Evolutionary conservation across 2,888 invertebrate genomes (phyloP).

Genomic region (Synanthedon tipuliformis): DNA sequence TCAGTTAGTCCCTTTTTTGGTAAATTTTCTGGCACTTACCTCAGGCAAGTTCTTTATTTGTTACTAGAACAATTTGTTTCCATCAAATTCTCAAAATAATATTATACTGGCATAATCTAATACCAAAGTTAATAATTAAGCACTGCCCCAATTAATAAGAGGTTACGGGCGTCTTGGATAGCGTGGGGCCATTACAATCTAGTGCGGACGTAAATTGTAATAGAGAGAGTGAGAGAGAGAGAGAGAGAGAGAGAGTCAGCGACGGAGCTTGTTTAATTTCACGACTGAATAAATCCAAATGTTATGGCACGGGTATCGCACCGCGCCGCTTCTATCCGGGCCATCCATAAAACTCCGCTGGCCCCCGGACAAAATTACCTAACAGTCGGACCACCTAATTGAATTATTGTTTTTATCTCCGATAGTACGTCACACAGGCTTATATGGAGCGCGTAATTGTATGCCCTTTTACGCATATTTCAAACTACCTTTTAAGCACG

Average conservation of each 20-base stretch:
- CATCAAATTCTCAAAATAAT: neutral
- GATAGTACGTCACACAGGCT: neutral
- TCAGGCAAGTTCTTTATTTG: too few relatives aligned
- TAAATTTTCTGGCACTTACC: too few relatives aligned
- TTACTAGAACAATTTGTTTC: too few relatives aligned
- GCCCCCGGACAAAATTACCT: constrained; percentile 19
- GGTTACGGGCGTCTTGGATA: constrained; percentile 28
- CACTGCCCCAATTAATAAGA: constrained; percentile 48
- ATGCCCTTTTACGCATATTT: too few relatives aligned
- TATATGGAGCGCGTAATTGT: neutral
- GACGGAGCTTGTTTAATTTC: constrained; percentile 64
- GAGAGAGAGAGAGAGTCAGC: constrained; percentile 31
- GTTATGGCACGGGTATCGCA: constrained; percentile 27
- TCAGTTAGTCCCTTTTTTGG: too few relatives aligned
- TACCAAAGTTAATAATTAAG: neutral
- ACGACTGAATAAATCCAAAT: constrained; percentile 68
- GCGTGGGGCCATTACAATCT: constrained; percentile 44
- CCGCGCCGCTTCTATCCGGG: constrained; percentile 34
- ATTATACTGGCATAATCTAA: neutral
- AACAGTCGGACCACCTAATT: constrained; percentile 9
- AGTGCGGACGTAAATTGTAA: constrained; percentile 66
- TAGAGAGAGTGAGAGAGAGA: constrained; percentile 43
- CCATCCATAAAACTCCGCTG: constrained; percentile 46
- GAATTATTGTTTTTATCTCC: neutral
- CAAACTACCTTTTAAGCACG: too few relatives aligned